Evolutionary conservation across 2,888 invertebrate genomes (phyloP).

Genomic region (Griposia aprilina): DNA sequence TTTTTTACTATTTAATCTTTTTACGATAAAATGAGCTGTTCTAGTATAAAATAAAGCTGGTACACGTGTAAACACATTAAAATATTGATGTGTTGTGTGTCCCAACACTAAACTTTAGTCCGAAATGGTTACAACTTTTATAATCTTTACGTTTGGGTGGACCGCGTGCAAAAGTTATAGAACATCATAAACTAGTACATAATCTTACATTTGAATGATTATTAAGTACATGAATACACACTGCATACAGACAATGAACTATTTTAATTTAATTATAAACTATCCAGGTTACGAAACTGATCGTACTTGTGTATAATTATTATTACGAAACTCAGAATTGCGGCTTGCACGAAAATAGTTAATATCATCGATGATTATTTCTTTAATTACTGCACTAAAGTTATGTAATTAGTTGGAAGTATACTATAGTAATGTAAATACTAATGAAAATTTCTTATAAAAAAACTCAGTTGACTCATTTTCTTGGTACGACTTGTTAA

Average conservation of each 20-base stretch:
- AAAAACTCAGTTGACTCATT: neutral
- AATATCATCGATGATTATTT: slow-evolving; percentile 29
- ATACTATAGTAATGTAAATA: neutral
- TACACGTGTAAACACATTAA: neutral
- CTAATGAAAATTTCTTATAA: too few relatives aligned
- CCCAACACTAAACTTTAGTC: neutral
- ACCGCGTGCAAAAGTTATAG: slow-evolving; percentile 28
- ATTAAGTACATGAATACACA: slow-evolving; percentile 34
- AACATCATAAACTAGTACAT: slow-evolving; percentile 23
- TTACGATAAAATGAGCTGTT: neutral
- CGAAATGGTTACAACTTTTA: slow-evolving; percentile 8
- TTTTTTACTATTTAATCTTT: neutral
- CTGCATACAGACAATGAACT: slow-evolving; percentile 29
- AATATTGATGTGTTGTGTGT: neutral
- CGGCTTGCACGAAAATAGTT: slow-evolving; percentile 38
- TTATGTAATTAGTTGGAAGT: neutral
- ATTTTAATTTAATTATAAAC: slow-evolving; percentile 35
- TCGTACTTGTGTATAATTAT: slow-evolving; percentile 12
- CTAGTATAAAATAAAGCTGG: neutral
- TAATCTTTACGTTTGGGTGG: slow-evolving; percentile 4
- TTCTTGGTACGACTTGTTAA: neutral
- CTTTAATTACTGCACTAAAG: slow-evolving; percentile 9
- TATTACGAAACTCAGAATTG: slow-evolving; percentile 34
- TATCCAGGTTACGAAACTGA: slow-evolving; percentile 39
- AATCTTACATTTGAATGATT: slow-evolving; percentile 28